Base-by-base conservation (phyloP, 2,113 vertebrate species). In the Eptatretus burgeri region DNA sequence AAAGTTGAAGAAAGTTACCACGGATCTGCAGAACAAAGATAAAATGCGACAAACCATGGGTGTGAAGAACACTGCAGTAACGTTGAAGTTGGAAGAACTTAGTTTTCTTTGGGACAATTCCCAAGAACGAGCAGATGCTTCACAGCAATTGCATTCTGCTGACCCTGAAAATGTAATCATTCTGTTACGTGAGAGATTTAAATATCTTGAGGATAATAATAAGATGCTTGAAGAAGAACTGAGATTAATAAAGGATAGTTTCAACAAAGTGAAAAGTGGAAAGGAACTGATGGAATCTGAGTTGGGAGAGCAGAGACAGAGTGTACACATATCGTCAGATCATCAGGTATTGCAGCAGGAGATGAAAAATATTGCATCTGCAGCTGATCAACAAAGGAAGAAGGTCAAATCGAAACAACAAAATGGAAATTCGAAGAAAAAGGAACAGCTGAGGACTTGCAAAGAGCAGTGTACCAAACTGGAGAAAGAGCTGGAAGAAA, bases 361-460 rank as follows among this genome's bases (percentile, higher is more conserved):
- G 27, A 7, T 41, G 2, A 20, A 60, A 12, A 60, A 60, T 17
- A 10, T n/a, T 20, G 56, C n/a, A 13, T n/a, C 56, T 60, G 11
- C 19, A 11, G 56, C 56, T 13, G 12, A 60, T 17, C n/a, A 17
- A 20, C n/a, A 17, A 60, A n/a, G 56, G n/a, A 9, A 60, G 20
- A 60, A 60, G 9, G 56, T 11, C n/a, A 20, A 60, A 20, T 20
- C 19, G 9, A 20, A 60, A 60, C 56, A 60, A 1, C 89, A 96
- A 68, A 98, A 89, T 63, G 91, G 94, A 66, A 85, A 96, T 66
- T 74, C 95, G 60, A 89, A 95, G 73, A 89, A 98, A 68, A 75
- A 91, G 71, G 88, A 98, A 68, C 81, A 91, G 67, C 77, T 76
- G 2, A 73, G 76, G 3, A 81, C 88, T 64, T 73, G 79, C 65